Base-by-base conservation (phyloP, 2,888 invertebrate genomes). In the Stegana nigrithorax region DNA sequence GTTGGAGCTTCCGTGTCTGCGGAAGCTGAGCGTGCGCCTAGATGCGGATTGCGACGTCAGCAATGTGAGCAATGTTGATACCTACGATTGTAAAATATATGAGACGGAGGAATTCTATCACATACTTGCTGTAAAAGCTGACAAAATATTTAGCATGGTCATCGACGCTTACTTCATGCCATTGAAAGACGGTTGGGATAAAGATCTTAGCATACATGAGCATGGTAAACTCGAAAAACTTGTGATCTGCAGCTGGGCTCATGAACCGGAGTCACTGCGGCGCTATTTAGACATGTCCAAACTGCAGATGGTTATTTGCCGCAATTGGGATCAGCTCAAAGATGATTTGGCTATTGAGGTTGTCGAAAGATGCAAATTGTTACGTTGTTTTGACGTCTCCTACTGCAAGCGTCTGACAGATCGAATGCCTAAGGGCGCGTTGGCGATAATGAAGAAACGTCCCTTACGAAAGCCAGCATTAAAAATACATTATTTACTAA, bases 101-200 rank as follows among this genome's bases (percentile, higher is more conserved):
- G 78, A 82, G 59, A 81, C 80, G 1, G 53, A 62, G 3, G 82
- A 82, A 60, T 82, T 82, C 39, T 80, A 75, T 66, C 64, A 80
- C 27, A 80, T 82, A 45, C 73, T 82, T 64, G 68, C 71, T 4
- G 64, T 67, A 14, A 81, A 75, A 42, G 72, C 75, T 2, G 23
- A 67, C 1, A 47, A 66, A 1, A 78, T 82, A 19, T 64, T 66
- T 3, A 81, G 81, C 7, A 62, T 82, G 7, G 80, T 81, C 1
- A 73, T 82, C 1, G 82, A 82, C 62, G 81, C 77, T 2, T 73
- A 82, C 47, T 82, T 73, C 23, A 73, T 82, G 73, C 83, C 81
- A 1, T 23, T 73, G 6, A 67, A 71, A 12, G 67, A 65, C 0
- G 67, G 67, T 14, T 80, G 81, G 79, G 78, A 78, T 53, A 61